Conservation (phyloP, 2,888 invertebrate species). For the Diarsia mendica region DNA sequence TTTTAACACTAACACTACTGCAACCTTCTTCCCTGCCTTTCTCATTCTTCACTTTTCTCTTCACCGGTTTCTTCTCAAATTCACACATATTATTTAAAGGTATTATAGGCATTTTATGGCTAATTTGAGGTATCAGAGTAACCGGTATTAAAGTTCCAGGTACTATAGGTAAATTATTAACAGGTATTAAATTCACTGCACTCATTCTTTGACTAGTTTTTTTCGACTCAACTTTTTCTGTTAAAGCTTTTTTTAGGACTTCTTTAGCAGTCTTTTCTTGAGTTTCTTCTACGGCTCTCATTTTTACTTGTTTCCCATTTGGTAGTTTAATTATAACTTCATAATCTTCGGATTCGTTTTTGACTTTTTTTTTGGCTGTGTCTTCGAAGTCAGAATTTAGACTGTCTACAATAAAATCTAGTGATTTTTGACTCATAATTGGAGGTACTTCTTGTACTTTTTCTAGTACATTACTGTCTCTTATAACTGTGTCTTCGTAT, state of each 20-base stretch:
- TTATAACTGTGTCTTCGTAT: conserved; percentile 73
- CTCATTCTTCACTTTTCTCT: conserved; percentile 68
- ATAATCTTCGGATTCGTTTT: conserved; percentile 73
- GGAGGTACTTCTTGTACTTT: conserved; percentile 76
- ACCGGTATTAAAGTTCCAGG: conserved; percentile 42
- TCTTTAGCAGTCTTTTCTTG: conserved; percentile 72
- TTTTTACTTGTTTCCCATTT: conserved; percentile 80
- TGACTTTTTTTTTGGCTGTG: conserved; percentile 54
- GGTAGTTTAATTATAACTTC: conserved; percentile 85
- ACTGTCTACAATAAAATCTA: conserved; percentile 86
- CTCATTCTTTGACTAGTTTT: conserved; percentile 56
- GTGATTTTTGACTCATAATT: conserved; percentile 86
- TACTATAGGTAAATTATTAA: conserved; percentile 65
- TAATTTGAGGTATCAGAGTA: conserved; percentile 37
- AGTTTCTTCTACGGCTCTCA: conserved; percentile 78
- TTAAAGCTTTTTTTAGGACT: conserved; percentile 77
- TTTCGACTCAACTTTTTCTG: conserved; percentile 75
- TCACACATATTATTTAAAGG: conserved; percentile 68
- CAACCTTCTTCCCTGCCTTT: conserved; percentile 9
- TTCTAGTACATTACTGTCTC: conserved; percentile 73
- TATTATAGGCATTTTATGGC: conserved; percentile 76
- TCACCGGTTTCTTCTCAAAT: conserved; percentile 67
- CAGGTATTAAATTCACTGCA: conserved; percentile 55
- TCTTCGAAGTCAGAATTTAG: conserved; percentile 77
- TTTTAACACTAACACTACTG: conserved; percentile 18